Evolutionary conservation across 2,113 vertebrate genomes (phyloP).

Genomic region (Rattus rattus): DNA sequence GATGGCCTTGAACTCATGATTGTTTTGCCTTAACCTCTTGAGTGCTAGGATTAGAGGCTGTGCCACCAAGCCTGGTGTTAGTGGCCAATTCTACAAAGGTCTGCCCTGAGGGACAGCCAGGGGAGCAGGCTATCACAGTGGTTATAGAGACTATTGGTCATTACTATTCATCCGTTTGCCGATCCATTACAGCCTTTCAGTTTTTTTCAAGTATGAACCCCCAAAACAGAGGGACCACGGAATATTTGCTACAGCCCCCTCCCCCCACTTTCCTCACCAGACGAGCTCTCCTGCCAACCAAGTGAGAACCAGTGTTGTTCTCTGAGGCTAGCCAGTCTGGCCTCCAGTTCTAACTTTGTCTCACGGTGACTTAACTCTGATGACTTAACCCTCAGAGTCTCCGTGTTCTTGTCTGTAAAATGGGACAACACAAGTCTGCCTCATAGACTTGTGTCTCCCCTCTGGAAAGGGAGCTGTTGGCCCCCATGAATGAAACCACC

Average conservation of each 20-base stretch:
- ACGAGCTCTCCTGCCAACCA: neutral
- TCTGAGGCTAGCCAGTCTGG: neutral
- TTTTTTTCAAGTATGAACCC: neutral
- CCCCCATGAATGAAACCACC: neutral
- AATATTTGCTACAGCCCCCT: neutral
- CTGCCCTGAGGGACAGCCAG: accelerated
- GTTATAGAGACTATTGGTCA: accelerated
- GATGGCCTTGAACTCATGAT: neutral
- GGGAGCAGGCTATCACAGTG: accelerated
- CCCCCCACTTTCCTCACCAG: neutral
- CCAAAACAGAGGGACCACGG: neutral
- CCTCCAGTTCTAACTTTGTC: neutral
- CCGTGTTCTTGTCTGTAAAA: neutral
- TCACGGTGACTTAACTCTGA: neutral
- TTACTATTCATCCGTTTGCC: neutral
- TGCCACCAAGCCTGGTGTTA: neutral
- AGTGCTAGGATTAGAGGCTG: neutral
- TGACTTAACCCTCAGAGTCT: neutral
- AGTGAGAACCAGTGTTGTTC: neutral
- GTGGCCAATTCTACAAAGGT: neutral
- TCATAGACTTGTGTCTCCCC: neutral
- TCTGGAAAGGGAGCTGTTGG: neutral
- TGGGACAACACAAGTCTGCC: neutral
- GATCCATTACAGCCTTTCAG: neutral
- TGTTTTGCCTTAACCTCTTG: neutral